Conservation (phyloP, 1,140 invertebrate genomes). For the Plodia interpunctella region DNA sequence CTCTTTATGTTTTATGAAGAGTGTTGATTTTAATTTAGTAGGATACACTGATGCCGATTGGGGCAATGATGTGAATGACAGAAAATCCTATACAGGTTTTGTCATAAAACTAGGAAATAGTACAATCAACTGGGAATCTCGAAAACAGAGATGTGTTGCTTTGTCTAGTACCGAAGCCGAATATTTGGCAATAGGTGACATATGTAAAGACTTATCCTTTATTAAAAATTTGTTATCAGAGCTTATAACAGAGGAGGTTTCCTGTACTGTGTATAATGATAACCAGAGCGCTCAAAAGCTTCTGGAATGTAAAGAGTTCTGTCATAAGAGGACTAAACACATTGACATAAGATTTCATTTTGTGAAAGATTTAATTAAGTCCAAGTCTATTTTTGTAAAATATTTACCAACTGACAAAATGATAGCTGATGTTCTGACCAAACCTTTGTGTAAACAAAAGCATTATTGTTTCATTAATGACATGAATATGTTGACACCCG, state of each 20-base stretch:
- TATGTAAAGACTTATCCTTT: conserved; percentile 16
- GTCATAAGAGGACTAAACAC: conserved; percentile 17
- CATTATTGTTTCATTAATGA: too few relatives aligned
- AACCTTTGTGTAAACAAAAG: conserved; percentile 10
- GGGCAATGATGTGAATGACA: conserved; percentile 30
- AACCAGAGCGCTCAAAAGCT: conserved; percentile 18
- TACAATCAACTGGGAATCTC: conserved; percentile 42
- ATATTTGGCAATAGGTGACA: conserved; percentile 30
- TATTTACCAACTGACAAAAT: conserved; percentile 14
- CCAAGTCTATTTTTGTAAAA: neutral
- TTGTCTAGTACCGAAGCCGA: conserved; percentile 44
- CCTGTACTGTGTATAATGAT: conserved; percentile 12
- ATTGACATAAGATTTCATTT: conserved; percentile 20
- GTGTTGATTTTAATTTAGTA: neutral
- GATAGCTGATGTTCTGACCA: conserved; percentile 15
- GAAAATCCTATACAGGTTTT: conserved; percentile 41
- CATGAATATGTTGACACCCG: too few relatives aligned
- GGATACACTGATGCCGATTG: conserved; percentile 37
- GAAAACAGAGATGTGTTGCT: conserved; percentile 41
- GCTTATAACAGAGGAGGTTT: neutral
- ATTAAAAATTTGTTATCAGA: conserved; percentile 14
- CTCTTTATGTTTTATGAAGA: neutral
- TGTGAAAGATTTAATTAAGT: conserved; percentile 16
- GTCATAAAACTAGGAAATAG: conserved; percentile 28
- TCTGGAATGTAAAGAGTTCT: conserved; percentile 5